phyloP scores from a whole-genome alignment of 1,140 invertebrate species.

The Hormaphis cornu region DNA sequence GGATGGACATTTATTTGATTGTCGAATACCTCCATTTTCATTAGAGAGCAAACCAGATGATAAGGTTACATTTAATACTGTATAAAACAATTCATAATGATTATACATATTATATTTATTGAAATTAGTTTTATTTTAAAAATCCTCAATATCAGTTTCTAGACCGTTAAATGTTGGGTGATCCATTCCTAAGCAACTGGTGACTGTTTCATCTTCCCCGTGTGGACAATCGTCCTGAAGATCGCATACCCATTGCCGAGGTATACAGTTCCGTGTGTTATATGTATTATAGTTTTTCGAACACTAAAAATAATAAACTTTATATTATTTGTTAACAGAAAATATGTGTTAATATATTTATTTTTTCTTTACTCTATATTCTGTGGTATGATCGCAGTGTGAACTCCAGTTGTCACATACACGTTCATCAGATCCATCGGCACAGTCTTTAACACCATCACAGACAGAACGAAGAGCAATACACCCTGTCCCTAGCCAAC shows the following conservation, averaged over 20 bases:
- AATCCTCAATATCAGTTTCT: slow-evolving; percentile 27
- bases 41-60: slow-evolving; percentile 80
- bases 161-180: slow-evolving; percentile 30
- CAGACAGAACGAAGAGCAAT: slow-evolving; percentile 34
- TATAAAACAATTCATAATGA: slow-evolving; percentile 18
- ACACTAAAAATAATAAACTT: slow-evolving; percentile 13
- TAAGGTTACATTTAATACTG: slow-evolving; percentile 32
- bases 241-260: slow-evolving; percentile 37
- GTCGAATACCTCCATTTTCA: slow-evolving; percentile 91
- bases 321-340: background rate
- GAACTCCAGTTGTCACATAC: slow-evolving; percentile 34
- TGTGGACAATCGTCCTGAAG: slow-evolving; percentile 38
- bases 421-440: slow-evolving; percentile 38
- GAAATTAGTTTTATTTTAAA: slow-evolving; percentile 25
- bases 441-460: slow-evolving; percentile 36
- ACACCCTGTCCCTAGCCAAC: slow-evolving; percentile 35
- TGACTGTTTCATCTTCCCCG: slow-evolving; percentile 37
- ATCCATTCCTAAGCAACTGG: slow-evolving; percentile 33
- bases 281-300: slow-evolving; percentile 5
- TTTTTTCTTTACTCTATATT: slow-evolving; percentile 35
- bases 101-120: slow-evolving; percentile 24
- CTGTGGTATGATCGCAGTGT: slow-evolving; percentile 35
- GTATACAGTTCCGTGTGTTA: slow-evolving; percentile 34
- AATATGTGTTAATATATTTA: background rate
- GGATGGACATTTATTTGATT: slow-evolving; percentile 92